phyloP scores from a whole-genome alignment of 2,888 invertebrate species.

The Drosophila mayaguana region DNA sequence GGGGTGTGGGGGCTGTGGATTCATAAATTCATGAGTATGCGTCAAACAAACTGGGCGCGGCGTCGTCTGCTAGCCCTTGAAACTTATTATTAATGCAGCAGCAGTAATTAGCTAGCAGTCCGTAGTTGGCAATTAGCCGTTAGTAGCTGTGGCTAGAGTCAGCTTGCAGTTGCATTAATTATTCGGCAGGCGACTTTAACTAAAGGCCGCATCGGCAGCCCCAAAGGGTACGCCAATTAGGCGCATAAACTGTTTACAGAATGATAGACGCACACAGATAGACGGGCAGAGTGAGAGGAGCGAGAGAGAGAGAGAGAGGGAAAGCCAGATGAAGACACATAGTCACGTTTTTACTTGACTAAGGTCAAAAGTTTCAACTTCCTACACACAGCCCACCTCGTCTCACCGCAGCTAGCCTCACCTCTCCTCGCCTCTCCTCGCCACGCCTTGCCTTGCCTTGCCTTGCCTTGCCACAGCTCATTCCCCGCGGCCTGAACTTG shows the following conservation, averaged over 20 bases:
- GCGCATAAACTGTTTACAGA: conserved; percentile 56
- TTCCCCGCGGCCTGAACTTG: conserved; percentile 59
- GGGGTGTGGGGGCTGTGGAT: not conserved
- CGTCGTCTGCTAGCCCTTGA: conserved; percentile 6
- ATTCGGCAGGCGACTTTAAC: conserved; percentile 48
- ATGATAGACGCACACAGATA: conserved; percentile 8
- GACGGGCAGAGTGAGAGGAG: not conserved
- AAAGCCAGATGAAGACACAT: conserved; percentile 5
- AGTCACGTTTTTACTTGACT: conserved; percentile 76
- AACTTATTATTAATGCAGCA: conserved; percentile 52
- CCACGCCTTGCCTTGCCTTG: too few species aligned
- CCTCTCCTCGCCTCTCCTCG: too few species aligned
- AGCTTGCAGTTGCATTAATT: conserved; percentile 68
- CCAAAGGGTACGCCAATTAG: conserved; percentile 64
- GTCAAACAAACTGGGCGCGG: conserved; percentile 53
- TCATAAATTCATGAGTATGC: conserved; percentile 55
- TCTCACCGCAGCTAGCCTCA: too few species aligned
- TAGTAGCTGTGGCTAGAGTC: conserved; percentile 33
- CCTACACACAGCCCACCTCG: conserved; percentile 4
- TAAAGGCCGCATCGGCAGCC: conserved; percentile 34
- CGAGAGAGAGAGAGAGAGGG: not conserved
- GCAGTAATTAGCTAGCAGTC: conserved; percentile 43
- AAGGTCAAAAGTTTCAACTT: conserved; percentile 71
- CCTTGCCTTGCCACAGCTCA: not conserved
- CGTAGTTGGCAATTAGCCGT: conserved; percentile 37